Conservation (phyloP, 2,113 vertebrate species). For the Notechis scutatus region DNA sequence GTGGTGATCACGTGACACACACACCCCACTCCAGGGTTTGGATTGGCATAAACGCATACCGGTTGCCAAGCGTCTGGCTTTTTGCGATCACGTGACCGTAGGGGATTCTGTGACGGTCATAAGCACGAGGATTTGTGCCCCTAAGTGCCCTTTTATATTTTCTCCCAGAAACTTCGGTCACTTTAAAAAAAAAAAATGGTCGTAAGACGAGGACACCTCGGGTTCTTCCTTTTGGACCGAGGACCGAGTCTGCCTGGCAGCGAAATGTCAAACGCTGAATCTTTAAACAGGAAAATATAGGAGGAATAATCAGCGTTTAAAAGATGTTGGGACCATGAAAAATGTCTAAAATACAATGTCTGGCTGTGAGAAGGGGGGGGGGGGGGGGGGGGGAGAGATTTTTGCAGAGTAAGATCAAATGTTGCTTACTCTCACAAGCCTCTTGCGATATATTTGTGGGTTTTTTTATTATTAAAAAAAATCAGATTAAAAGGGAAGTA, state of each 20-base stretch:
- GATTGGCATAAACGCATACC: too few relatives aligned
- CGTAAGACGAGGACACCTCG: too few relatives aligned
- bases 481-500: neutral
- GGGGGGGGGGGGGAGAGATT: neutral
- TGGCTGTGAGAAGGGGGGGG: neutral
- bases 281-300: fast-evolving
- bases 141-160: too few relatives aligned
- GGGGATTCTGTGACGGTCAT: too few relatives aligned
- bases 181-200: too few relatives aligned
- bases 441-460: neutral
- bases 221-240: neutral
- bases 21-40: too few relatives aligned
- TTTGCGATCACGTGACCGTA: too few relatives aligned
- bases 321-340: neutral
- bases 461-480: neutral
- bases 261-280: neutral
- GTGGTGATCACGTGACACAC: too few relatives aligned
- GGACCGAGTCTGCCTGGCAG: too few relatives aligned
- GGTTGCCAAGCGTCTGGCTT: too few relatives aligned
- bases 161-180: too few relatives aligned
- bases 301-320: neutral
- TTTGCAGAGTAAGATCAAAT: neutral
- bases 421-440: neutral
- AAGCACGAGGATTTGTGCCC: too few relatives aligned
- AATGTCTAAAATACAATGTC: neutral